Conservation (phyloP, 2,888 invertebrate species). For the Saturnia pavonia region DNA sequence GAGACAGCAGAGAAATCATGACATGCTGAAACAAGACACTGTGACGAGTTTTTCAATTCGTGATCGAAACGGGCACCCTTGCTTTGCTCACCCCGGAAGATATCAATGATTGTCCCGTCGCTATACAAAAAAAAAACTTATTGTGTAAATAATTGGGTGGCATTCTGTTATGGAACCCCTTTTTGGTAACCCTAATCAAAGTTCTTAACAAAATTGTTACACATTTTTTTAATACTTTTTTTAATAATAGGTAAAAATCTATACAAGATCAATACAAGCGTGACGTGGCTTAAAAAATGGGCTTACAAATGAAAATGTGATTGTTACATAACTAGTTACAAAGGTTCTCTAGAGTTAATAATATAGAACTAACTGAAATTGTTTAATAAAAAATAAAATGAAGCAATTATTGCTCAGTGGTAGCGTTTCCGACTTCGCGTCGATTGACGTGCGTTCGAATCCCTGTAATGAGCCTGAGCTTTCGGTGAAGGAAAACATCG, state of each 20-base stretch:
- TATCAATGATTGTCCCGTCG: not conserved
- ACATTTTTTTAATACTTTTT: not conserved
- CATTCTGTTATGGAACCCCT: constrained; percentile 19
- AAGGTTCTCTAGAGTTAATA: not conserved
- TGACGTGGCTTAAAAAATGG: constrained; percentile 11
- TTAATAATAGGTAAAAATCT: constrained; percentile 15
- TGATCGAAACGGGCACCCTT: not conserved
- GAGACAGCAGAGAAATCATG: not conserved
- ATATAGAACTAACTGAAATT: too few species aligned
- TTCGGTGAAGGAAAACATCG: too few species aligned
- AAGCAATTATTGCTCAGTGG: too few species aligned
- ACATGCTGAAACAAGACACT: not conserved
- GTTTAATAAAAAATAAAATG: too few species aligned
- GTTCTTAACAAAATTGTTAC: constrained; percentile 1
- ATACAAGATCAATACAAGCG: constrained; percentile 16
- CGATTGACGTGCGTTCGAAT: too few species aligned
- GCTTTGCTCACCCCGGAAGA: not conserved
- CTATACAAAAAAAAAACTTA: constrained; percentile 3
- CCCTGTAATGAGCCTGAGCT: too few species aligned
- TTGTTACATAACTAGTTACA: not conserved
- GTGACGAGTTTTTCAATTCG: not conserved
- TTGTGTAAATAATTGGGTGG: constrained; percentile 13
- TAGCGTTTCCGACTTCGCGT: too few species aligned
- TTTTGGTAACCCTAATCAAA: constrained; percentile 20
- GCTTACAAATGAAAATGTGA: not conserved